Conservation (phyloP, 2,113 vertebrate genomes). For the Leptocoma aspasia region DNA sequence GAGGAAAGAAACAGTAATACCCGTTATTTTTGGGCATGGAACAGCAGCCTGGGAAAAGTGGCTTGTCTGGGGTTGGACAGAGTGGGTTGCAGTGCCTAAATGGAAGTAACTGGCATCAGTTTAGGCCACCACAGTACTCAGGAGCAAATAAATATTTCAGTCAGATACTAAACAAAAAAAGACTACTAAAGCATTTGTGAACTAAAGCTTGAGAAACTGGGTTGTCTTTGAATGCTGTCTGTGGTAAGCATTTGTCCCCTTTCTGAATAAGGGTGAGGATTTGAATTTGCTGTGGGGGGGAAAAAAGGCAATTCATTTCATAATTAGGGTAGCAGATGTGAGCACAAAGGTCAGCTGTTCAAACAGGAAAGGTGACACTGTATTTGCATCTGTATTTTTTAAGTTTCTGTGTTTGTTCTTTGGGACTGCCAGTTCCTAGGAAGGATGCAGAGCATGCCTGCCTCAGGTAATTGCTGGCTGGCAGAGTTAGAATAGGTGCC, state of each 20-base stretch:
- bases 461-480: conserved; percentile 18
- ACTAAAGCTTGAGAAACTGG: background rate
- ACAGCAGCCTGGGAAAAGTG: background rate
- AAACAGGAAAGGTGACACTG: background rate
- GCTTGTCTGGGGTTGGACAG: background rate
- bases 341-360: background rate
- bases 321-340: background rate
- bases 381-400: background rate
- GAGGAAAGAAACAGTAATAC: background rate
- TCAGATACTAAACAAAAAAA: background rate
- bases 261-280: background rate
- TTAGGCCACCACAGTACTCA: background rate
- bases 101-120: background rate
- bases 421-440: background rate
- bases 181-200: background rate
- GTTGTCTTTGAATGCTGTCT: background rate
- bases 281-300: background rate
- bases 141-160: background rate
- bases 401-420: background rate
- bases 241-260: background rate
- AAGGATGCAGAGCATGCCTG: background rate
- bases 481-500: background rate
- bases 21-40: background rate
- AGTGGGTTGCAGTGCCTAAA: background rate
- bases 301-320: background rate